Conservation (phyloP, 1,140 invertebrate genomes). For the Drosophila kikkawai region DNA sequence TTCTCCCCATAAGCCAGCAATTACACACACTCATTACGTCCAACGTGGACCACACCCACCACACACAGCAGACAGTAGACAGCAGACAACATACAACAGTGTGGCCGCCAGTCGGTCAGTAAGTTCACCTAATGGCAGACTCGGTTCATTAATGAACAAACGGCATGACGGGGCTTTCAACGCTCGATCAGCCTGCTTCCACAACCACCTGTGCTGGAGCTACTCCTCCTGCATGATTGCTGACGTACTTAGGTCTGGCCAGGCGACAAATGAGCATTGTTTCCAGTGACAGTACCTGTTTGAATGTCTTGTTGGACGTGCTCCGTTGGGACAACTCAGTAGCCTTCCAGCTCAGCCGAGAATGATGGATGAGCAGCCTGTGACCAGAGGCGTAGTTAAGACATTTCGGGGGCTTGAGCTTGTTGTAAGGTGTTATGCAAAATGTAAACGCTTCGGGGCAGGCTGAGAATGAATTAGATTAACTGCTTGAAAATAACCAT, state of each 20-base stretch:
- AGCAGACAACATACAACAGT: not conserved
- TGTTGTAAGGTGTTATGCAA: constrained; percentile 20
- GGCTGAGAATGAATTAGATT: constrained; percentile 22
- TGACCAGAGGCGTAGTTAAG: constrained; percentile 28
- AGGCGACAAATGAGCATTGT: constrained; percentile 66
- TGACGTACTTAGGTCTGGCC: constrained; percentile 29
- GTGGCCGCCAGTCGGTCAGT: constrained; percentile 19
- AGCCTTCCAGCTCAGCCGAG: constrained; percentile 31
- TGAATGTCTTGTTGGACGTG: constrained; percentile 10
- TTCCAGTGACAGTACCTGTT: constrained; percentile 7
- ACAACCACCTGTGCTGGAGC: not conserved
- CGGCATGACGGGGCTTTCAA: constrained; percentile 64
- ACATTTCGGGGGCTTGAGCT: not conserved
- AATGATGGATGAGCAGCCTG: constrained; percentile 58
- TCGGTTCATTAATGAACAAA: constrained; percentile 66
- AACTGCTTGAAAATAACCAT: constrained; percentile 5
- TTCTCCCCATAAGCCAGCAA: constrained; percentile 53
- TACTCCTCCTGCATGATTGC: constrained; percentile 8
- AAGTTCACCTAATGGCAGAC: constrained; percentile 59
- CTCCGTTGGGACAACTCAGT: constrained; percentile 4
- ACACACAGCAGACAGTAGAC: not conserved
- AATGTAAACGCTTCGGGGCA: constrained; percentile 19
- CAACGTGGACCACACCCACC: constrained; percentile 51
- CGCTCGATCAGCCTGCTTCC: constrained; percentile 29
- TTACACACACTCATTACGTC: constrained; percentile 51